Percentiles rank a stretch among this genome's conserved stretches.
phyloP scores from a whole-genome alignment of 2,113 vertebrate genomes.

The Salvelinus alpinus region DNA sequence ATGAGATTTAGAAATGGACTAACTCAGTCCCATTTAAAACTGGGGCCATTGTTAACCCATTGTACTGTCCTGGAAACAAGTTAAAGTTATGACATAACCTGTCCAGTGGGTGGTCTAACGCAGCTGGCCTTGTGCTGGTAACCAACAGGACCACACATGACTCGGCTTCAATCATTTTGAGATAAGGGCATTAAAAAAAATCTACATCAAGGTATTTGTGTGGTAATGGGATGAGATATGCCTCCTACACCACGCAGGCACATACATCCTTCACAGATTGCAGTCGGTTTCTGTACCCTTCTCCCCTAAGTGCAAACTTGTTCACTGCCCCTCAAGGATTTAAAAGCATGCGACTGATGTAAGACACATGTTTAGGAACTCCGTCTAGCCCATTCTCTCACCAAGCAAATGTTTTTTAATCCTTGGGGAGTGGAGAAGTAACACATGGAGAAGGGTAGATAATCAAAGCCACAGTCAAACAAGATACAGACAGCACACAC shows the following conservation, averaged over 20 bases:
- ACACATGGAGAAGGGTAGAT: too few relatives aligned
- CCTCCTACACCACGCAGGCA: conserved; percentile 50
- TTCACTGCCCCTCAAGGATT: conserved; percentile 1
- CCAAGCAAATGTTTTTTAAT: too few relatives aligned
- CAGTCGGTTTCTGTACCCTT: too few relatives aligned
- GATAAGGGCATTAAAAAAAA: conserved; percentile 44
- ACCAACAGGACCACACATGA: conserved; percentile 29
- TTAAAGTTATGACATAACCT: not conserved
- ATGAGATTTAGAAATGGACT: conserved; percentile 24
- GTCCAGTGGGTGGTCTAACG: not conserved
- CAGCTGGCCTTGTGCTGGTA: conserved; percentile 19
- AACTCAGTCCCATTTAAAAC: conserved; percentile 31
- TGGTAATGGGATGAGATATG: conserved; percentile 15
- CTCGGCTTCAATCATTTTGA: conserved; percentile 40
- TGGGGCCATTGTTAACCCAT: not conserved
- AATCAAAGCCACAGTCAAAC: not conserved
- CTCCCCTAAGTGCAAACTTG: too few relatives aligned
- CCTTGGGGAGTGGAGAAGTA: too few relatives aligned
- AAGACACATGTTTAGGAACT: too few relatives aligned
- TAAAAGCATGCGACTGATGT: too few relatives aligned
- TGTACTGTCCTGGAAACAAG: conserved; percentile 32
- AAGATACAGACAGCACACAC: conserved; percentile 33
- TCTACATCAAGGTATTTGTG: conserved; percentile 70
- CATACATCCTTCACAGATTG: conserved; percentile 32
- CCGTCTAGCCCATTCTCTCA: too few relatives aligned